Percentiles rank a stretch among this genome's conserved stretches.
phyloP scores from a whole-genome alignment of 2,113 vertebrate genomes.

The Rhea pennata region DNA sequence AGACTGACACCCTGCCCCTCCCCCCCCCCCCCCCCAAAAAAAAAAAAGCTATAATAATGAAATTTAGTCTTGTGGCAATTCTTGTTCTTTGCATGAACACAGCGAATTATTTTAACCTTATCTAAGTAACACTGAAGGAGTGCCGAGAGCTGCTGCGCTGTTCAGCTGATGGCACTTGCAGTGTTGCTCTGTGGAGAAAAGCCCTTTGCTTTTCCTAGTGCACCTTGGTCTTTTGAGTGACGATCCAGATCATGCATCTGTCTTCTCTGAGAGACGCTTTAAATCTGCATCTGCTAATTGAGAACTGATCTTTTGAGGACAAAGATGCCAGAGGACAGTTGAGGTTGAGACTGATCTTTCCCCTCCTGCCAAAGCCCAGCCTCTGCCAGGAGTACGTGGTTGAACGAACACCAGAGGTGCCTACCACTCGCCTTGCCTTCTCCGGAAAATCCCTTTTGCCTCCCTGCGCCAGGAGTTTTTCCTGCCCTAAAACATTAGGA shows the following conservation, averaged over 20 bases:
- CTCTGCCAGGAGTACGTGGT: neutral
- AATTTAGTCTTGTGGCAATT: neutral
- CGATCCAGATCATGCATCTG: neutral
- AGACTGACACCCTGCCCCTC: neutral
- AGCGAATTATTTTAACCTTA: neutral
- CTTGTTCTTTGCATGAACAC: too few species aligned
- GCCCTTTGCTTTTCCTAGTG: neutral
- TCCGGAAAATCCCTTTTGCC: neutral
- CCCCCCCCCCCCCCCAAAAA: fast-evolving
- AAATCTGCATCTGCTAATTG: neutral
- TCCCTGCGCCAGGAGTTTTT: neutral
- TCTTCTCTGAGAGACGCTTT: neutral
- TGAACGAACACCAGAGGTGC: neutral
- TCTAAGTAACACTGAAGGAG: neutral
- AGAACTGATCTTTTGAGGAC: neutral
- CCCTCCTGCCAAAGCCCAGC: too few species aligned
- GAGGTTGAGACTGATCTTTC: neutral
- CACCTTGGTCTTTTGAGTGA: neutral
- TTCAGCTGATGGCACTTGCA: neutral
- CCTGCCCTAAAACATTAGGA: neutral
- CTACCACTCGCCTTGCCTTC: neutral
- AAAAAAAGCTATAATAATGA: neutral
- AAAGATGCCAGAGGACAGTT: neutral
- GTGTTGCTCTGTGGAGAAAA: neutral
- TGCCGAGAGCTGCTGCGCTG: neutral